Conservation (phyloP, 2,113 vertebrate species). For the Numenius arquata region DNA sequence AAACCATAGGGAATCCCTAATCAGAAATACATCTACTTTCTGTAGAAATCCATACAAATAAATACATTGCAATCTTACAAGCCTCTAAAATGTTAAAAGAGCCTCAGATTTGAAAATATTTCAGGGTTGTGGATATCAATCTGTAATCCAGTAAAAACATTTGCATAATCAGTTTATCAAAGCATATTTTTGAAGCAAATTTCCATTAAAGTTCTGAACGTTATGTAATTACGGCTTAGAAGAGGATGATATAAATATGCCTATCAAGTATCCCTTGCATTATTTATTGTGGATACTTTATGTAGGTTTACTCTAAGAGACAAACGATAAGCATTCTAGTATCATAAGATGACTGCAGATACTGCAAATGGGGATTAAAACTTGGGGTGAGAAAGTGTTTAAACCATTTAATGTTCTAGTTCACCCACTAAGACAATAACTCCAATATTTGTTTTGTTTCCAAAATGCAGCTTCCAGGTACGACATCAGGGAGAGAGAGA, state of each 20-base stretch:
- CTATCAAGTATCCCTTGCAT: neutral
- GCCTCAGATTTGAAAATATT: neutral
- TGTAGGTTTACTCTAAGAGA: neutral
- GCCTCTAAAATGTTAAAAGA: neutral
- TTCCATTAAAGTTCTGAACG: neutral
- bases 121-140: neutral
- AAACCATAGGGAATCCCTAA: neutral
- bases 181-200: neutral
- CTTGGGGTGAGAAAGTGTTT: neutral
- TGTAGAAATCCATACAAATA: neutral
- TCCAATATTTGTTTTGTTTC: neutral
- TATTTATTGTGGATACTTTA: neutral
- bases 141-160: neutral
- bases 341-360: neutral
- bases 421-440: neutral
- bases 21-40: neutral
- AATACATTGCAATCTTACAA: neutral
- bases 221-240: neutral
- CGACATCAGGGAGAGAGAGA: neutral
- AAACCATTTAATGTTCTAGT: neutral
- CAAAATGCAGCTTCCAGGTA: neutral
- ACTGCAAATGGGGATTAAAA: neutral
- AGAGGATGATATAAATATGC: neutral
- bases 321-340: neutral
- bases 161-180: conserved; percentile 4